These are phyloP conservation scores for Sesamia nonagrioides DNA, from an alignment of 1,140 invertebrate genomes.

Conservation along the genomic window DNA sequence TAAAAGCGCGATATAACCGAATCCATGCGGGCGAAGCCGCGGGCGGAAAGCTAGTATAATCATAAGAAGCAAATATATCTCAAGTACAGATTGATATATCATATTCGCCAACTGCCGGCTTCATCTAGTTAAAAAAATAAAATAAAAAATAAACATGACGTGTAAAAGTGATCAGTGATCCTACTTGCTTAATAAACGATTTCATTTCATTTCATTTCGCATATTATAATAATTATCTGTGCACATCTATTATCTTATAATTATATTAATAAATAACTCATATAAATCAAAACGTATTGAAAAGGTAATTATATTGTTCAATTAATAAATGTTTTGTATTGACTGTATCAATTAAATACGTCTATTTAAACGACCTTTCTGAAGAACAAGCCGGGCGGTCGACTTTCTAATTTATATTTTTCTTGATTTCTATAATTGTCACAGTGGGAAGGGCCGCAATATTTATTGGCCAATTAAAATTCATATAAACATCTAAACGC, in stretches of 20 bases:
- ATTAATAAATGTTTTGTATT: constrained; percentile 10
- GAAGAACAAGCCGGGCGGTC: constrained; percentile 17
- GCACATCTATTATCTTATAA: too few relatives aligned
- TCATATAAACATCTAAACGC: background rate
- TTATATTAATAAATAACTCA: constrained; percentile 22
- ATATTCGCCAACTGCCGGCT: too few relatives aligned
- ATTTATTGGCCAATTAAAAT: constrained; percentile 27
- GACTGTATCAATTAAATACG: constrained; percentile 1
- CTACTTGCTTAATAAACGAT: too few relatives aligned
- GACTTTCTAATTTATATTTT: constrained; percentile 39
- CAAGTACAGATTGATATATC: background rate
- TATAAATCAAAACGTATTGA: constrained; percentile 6
- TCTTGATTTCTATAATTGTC: constrained; percentile 24
- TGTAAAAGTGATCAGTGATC: too few relatives aligned
- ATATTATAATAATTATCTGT: too few relatives aligned
- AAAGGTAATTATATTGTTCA: constrained; percentile 19
- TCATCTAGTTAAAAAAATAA: too few relatives aligned
- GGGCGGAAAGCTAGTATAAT: too few relatives aligned
- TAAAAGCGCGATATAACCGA: too few relatives aligned
- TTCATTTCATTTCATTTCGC: too few relatives aligned
- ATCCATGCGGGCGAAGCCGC: too few relatives aligned
- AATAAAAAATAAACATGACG: too few relatives aligned
- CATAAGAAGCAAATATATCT: too few relatives aligned
- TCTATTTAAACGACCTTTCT: background rate
- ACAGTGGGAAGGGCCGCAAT: background rate